Base-by-base conservation (phyloP, 2,888 invertebrate species). In the Pasiphila rectangulata region DNA sequence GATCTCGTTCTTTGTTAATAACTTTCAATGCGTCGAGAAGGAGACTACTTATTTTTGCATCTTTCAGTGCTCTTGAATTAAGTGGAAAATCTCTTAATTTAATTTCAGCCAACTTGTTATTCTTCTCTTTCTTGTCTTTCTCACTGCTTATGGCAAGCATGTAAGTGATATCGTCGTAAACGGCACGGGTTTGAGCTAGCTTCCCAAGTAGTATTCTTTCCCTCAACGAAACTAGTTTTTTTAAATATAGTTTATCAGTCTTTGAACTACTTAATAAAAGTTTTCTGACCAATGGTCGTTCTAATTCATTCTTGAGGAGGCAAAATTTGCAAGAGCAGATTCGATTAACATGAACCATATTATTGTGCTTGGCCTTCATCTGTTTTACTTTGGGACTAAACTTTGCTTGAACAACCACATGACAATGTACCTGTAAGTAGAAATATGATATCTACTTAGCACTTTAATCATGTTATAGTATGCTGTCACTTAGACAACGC, bases 271-370 rank as follows among this genome's bases (percentile, higher is more conserved):
- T 59, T 12, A 51, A 37, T 25, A 73, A 21, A 12, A 73, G 50
- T 43, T 61, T 57, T 27, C 51, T 63, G 12, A 73, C 21, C 32
- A 69, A 70, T 23, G 65, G 59, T 16, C 57, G 54, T 42, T 77
- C 70, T 24, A 72, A 69, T 42, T 58, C 70, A 51, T 58, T 74
- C 45, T 56, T 70, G 27, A 68, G 69, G 19, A 61, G 29, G 46
- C 72, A 78, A 5, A 72, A 73, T 16, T 69, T 65, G 54, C 75
- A 76, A 2, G 73, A 74, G 53, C 77, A 78, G 29, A 64, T 69
- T 12, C 57, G 57, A 32, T 63, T 65, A 1, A 15, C 15, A 13
- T 56, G 46, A 15, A 49, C 48, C 2, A 57, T 48, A 13, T 51
- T 54, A 23, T 56, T 64, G 23, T 59, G 58, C 21, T 54, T 32